Evolutionary conservation across 2,888 invertebrate genomes (phyloP), one percentile per base, ranked within the genome.

Genomic region (Dicranocentrus wangi): DNA sequence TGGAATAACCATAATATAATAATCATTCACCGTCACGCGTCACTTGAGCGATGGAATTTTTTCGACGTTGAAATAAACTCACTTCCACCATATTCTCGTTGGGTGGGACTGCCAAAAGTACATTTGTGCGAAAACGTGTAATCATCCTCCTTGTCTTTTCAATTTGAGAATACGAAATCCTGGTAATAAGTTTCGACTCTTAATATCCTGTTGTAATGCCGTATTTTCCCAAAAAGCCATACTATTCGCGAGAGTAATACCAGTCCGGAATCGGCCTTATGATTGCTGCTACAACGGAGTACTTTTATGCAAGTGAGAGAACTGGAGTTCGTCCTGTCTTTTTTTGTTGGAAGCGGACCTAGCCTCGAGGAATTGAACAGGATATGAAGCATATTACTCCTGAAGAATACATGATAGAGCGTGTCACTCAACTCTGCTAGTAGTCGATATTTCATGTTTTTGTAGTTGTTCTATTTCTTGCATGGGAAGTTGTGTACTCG

Each of bases 21-120:
- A 32, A 32, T 10, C 5, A 32, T 32, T 32, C 32, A 32, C 32
- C 19, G 47, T 76, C 66, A 58, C 68, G 58, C 60, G 13, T 55
- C 65, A 68, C 60, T 76, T 17, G 75, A 53, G 32, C 23, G 10
- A 19, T 25, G 73, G 65, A 65, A 75, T 61, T 58, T 71, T 72
- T n/a, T 39, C 19, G 21, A 21, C 13, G 28, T 63, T 65, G 17
- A 65, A 43, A 61, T 53, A 19, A 61, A 28, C 17, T 32, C 63
- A 7, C 25, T 17, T 10, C n/a, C n/a, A n/a, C n/a, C n/a, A n/a
- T n/a, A 10, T 32, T 32, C 5, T 32, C 32, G 32, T 32, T 51
- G 63, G 73, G 73, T 65, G 65, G 53, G 63, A 73, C 65, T 7
- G n/a, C 25, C 25, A 27, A 66, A 23, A n/a, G 19, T 17, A 23